Evolutionary conservation across 2,888 invertebrate species (phyloP).

Genomic region (Eristalis pertinax): DNA sequence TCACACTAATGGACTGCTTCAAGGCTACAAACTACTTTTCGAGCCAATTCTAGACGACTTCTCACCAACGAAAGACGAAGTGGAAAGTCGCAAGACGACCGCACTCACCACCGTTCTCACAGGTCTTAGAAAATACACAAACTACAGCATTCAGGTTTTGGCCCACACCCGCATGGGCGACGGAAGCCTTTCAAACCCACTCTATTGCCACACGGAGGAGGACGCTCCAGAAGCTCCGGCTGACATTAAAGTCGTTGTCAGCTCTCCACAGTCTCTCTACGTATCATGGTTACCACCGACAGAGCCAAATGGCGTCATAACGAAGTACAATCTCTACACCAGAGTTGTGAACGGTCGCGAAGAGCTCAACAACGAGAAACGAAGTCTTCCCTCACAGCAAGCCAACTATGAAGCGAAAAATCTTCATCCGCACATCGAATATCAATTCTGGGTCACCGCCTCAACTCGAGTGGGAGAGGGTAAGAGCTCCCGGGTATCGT

Average conservation of each 20-base stretch:
- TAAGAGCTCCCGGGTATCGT: conserved; percentile 86
- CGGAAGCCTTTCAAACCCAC: conserved; percentile 86
- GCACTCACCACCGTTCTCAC: conserved; percentile 87
- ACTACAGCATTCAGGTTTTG: conserved; percentile 90
- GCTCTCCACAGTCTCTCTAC: conserved; percentile 87
- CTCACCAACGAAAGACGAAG: conserved; percentile 82
- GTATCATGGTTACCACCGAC: conserved; percentile 90
- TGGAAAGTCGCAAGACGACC: conserved; percentile 86
- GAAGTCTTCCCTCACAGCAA: conserved; percentile 85
- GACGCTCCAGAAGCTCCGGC: conserved; percentile 91
- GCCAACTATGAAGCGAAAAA: conserved; percentile 86
- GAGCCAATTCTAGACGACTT: conserved; percentile 85
- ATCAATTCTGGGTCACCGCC: conserved; percentile 91
- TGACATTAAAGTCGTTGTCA: conserved; percentile 90
- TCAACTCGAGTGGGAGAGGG: conserved; percentile 90
- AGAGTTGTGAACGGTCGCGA: conserved; percentile 86
- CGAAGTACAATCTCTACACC: conserved; percentile 88
- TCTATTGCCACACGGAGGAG: conserved; percentile 89
- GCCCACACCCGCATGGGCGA: conserved; percentile 91
- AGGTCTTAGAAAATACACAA: conserved; percentile 88
- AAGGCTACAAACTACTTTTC: conserved; percentile 88
- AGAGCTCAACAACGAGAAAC: conserved; percentile 87
- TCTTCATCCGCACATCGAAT: conserved; percentile 87
- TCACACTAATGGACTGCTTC: conserved; percentile 89
- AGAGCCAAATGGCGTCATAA: conserved; percentile 89